Percentiles rank a stretch among this genome's conserved stretches.
Conservation (phyloP, 2,888 invertebrate species). For the Microctonus brassicae region DNA sequence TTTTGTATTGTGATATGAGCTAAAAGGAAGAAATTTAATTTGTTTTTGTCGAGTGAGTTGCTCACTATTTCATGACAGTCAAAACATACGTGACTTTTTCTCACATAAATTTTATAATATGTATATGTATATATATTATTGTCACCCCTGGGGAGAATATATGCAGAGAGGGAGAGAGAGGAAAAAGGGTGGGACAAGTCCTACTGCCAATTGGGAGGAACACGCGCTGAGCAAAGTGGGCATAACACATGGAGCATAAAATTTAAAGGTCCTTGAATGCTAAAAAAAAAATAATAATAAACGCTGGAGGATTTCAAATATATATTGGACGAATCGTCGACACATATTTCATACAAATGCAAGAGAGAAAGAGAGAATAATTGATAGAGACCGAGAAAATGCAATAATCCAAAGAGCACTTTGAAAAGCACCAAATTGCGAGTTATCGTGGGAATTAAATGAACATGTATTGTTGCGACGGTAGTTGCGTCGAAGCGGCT, state of each 20-base stretch:
- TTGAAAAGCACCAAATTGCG: constrained; percentile 30
- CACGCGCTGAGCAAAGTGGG: constrained; percentile 16
- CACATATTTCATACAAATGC: not conserved
- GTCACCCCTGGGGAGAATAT: not conserved
- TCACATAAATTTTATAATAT: not conserved
- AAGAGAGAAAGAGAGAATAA: not conserved
- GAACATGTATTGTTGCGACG: constrained; percentile 10
- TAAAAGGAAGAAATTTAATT: too few relatives aligned
- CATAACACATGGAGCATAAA: constrained; percentile 23
- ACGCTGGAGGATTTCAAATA: not conserved
- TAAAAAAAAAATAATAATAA: constrained; percentile 1
- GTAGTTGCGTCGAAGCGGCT: constrained; percentile 23
- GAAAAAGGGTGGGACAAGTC: constrained; percentile 8
- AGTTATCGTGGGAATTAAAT: constrained; percentile 35
- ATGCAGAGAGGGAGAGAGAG: not conserved
- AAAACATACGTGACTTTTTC: constrained; percentile 56
- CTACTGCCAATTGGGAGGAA: constrained; percentile 14
- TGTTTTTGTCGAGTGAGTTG: not conserved
- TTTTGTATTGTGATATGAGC: too few relatives aligned
- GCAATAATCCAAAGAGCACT: constrained; percentile 28
- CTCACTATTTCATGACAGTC: constrained; percentile 50
- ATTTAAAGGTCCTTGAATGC: constrained; percentile 22
- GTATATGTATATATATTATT: not conserved
- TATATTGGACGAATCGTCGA: not conserved
- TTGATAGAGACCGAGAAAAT: constrained; percentile 15